Evolutionary conservation across 2,797 vertebrate genomes (phyloP).

Genomic region (Cirrhinus mrigala): DNA sequence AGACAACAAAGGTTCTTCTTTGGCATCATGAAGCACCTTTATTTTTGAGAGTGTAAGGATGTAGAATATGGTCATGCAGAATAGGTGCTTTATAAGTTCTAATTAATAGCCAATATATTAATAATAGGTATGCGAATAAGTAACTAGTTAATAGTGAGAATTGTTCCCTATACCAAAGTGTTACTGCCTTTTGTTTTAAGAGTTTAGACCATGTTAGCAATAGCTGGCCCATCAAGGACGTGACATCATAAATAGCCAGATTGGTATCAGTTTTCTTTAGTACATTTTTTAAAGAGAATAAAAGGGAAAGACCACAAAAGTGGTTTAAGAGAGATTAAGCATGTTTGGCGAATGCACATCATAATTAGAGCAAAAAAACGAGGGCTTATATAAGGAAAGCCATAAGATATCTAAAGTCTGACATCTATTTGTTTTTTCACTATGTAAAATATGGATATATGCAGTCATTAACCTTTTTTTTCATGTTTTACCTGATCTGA

Average conservation of each 20-base stretch:
- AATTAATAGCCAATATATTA: too few species aligned
- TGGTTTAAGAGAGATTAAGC: not conserved
- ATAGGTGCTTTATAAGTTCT: too few species aligned
- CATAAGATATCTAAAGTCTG: not conserved
- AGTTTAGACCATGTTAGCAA: not conserved
- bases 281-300: not conserved
- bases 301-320: not conserved
- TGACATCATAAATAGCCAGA: conserved; percentile 32
- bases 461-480: not conserved
- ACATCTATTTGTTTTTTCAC: not conserved
- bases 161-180: too few species aligned
- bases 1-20: too few species aligned
- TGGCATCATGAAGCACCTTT: too few species aligned
- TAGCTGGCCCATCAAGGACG: not conserved
- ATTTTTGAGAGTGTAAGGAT: too few species aligned
- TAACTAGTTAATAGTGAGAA: too few species aligned
- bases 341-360: not conserved
- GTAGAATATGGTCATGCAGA: too few species aligned
- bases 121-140: too few species aligned
- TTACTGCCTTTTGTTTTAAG: not conserved
- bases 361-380: not conserved
- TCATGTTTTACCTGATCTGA: not conserved
- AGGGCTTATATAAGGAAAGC: not conserved
- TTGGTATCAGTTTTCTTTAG: not conserved
- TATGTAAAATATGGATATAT: not conserved